Evolutionary conservation across 2,113 vertebrate species (phyloP).

Genomic region (Pterocles gutturalis): DNA sequence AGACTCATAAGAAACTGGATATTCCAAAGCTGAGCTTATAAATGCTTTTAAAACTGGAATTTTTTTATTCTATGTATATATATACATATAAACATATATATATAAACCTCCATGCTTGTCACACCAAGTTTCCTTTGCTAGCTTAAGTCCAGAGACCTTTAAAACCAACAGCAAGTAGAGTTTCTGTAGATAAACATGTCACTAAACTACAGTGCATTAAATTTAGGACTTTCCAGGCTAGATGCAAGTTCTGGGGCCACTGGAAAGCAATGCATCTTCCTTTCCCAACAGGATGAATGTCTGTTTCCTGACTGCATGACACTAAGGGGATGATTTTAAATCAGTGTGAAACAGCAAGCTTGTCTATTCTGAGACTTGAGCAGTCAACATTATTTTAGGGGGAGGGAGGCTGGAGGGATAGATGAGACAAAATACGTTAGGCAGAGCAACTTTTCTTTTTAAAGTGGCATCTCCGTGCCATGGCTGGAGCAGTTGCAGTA

Average conservation of each 20-base stretch:
- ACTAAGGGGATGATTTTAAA: constrained; percentile 33
- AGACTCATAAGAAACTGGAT: background rate
- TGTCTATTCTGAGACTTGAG: background rate
- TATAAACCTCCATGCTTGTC: background rate
- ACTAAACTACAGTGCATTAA: background rate
- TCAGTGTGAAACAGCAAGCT: background rate
- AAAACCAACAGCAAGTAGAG: background rate
- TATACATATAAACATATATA: background rate
- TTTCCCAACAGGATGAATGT: constrained; percentile 10
- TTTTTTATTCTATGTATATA: background rate
- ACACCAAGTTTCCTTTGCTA: background rate
- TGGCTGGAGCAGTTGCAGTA: background rate
- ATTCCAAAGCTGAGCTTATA: background rate
- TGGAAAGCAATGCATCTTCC: constrained; percentile 18
- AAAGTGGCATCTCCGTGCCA: background rate
- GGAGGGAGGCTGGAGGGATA: background rate
- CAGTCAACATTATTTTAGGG: background rate
- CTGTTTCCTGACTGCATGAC: background rate
- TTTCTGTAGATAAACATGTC: background rate
- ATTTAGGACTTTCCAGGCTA: background rate
- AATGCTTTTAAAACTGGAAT: background rate
- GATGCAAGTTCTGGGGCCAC: background rate
- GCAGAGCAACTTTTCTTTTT: constrained; percentile 3
- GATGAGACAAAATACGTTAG: background rate
- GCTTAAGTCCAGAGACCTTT: background rate